These are phyloP conservation scores for Eospalax fontanierii DNA, from an alignment of 2,797 vertebrate species.

Conservation along the genomic window DNA sequence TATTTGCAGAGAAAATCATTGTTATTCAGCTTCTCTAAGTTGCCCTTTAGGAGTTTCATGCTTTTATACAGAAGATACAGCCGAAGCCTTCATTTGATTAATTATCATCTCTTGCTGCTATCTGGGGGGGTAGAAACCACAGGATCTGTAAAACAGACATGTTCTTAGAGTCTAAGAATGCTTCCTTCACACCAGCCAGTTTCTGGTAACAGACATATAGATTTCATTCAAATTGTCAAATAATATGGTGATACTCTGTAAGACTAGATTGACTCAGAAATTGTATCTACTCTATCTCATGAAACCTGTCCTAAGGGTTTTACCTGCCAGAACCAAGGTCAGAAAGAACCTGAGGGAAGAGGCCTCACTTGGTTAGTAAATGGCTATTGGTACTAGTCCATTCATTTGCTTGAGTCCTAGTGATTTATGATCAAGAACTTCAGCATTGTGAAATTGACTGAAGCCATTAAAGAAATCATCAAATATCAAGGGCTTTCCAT, in stretches of 20 bases:
- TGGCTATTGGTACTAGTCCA: no score
- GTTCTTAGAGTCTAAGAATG: conserved; percentile 45
- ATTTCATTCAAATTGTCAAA: background rate
- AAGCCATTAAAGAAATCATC: no score
- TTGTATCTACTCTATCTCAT: background rate
- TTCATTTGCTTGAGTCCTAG: no score
- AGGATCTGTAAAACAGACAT: background rate
- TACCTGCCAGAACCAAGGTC: background rate
- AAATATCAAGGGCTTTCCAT: no score
- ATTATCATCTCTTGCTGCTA: background rate
- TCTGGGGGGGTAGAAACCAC: background rate
- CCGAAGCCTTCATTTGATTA: background rate
- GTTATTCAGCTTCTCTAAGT: background rate
- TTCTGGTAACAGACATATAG: background rate
- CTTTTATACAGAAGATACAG: background rate
- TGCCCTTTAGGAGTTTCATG: background rate
- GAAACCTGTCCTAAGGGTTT: background rate
- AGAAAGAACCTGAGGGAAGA: background rate
- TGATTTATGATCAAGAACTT: no score
- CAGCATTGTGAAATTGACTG: no score
- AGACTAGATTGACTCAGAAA: background rate
- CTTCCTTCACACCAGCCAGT: background rate
- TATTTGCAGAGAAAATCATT: background rate
- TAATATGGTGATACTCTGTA: background rate
- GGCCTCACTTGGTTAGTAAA: background rate